Percentiles rank a stretch among this genome's conserved stretches.
Conservation (phyloP, 2,888 invertebrate genomes). For the Conus canariensis region DNA sequence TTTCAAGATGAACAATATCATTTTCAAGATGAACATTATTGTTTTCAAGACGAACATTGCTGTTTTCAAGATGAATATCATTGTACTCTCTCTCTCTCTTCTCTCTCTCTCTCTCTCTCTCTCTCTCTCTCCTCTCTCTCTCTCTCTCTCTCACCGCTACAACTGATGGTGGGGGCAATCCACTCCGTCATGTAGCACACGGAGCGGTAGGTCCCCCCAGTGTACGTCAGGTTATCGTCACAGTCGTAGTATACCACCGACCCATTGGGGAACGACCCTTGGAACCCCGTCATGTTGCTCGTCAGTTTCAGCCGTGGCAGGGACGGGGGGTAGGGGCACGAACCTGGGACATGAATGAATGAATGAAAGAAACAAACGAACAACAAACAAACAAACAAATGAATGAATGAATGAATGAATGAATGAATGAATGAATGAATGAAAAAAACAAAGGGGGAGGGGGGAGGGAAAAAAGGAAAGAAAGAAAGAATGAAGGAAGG, state of each 20-base stretch:
- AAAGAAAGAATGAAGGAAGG: neutral
- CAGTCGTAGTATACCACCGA: neutral
- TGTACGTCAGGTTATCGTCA: conserved; percentile 18
- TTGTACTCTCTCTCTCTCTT: neutral
- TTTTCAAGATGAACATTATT: no score
- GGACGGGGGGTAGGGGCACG: conserved; percentile 6
- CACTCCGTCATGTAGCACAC: neutral
- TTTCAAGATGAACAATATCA: no score
- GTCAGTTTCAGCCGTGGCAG: neutral
- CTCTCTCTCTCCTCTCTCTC: neutral
- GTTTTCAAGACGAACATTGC: no score
- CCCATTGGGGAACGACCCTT: neutral
- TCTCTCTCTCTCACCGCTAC: conserved; percentile 3
- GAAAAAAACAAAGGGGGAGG: neutral
- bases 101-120: neutral
- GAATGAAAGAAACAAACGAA: neutral
- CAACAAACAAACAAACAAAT: neutral
- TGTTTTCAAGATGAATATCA: no score
- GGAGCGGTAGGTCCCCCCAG: neutral
- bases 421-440: neutral
- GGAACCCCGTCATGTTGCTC: neutral
- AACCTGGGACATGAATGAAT: neutral
- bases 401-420: neutral
- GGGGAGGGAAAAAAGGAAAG: neutral
- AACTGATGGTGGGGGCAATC: neutral